Conservation (phyloP, 2,888 invertebrate species). For the Rhamphomyia laevipes region DNA sequence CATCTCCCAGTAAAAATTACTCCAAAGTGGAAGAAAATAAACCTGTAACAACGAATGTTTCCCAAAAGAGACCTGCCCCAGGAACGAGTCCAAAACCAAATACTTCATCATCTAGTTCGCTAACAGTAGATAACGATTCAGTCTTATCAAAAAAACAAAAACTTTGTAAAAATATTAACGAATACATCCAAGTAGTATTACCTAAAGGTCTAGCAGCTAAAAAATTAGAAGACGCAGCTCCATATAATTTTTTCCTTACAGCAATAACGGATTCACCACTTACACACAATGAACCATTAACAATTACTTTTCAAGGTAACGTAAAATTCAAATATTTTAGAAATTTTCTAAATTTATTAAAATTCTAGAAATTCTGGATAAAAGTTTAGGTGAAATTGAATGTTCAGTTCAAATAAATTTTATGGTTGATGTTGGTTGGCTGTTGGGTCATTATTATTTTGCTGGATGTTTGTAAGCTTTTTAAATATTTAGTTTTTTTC, state of each 20-base stretch:
- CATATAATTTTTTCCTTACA: slow-evolving; percentile 66
- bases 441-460: slow-evolving; percentile 72
- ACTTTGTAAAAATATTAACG: slow-evolving; percentile 27
- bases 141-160: slow-evolving; percentile 31
- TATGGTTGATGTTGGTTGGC: slow-evolving; percentile 84
- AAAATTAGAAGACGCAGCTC: slow-evolving; percentile 53
- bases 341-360: slow-evolving; percentile 3
- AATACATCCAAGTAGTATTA: slow-evolving; percentile 44
- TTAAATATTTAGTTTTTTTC: background rate
- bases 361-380: slow-evolving; percentile 60
- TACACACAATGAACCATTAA: slow-evolving; percentile 52
- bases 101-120: slow-evolving; percentile 4
- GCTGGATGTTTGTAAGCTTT: slow-evolving; percentile 54
- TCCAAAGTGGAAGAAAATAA: background rate
- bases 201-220: slow-evolving; percentile 51
- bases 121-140: slow-evolving; percentile 15
- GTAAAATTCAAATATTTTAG: background rate
- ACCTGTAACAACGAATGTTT: background rate
- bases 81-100: slow-evolving; percentile 11
- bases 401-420: slow-evolving; percentile 81
- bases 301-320: slow-evolving; percentile 60
- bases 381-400: slow-evolving; percentile 61
- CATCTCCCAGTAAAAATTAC: background rate
- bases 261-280: slow-evolving; percentile 50
- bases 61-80: background rate